Evolutionary conservation across 2,797 vertebrate genomes (phyloP).

Genomic region (Tiaroga cobitis): DNA sequence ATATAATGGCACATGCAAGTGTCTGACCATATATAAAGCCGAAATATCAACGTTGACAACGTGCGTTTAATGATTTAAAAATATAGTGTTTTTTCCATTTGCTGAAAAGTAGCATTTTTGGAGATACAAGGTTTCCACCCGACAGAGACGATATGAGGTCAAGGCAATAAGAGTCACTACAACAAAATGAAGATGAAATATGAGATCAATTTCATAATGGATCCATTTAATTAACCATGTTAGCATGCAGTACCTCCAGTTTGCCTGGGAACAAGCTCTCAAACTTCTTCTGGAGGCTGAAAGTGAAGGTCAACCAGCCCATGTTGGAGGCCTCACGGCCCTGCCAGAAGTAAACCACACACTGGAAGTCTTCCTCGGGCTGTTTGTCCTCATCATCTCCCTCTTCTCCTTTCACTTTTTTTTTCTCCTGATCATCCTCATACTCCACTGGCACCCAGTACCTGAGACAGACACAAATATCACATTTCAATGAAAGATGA

Average conservation of each 20-base stretch:
- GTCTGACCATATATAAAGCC: neutral
- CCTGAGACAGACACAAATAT: slow-evolving; percentile 68
- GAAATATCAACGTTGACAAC: neutral
- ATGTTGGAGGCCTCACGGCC: slow-evolving; percentile 98
- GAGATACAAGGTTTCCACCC: neutral
- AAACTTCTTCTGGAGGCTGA: slow-evolving; percentile 98
- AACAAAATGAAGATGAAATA: neutral
- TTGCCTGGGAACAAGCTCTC: slow-evolving; percentile 96
- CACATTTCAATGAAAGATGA: neutral
- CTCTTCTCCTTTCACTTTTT: slow-evolving; percentile 66
- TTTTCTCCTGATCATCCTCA: slow-evolving; percentile 85
- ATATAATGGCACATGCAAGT: neutral
- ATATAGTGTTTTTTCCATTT: neutral
- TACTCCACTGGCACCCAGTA: slow-evolving; percentile 97
- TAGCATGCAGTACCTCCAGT: slow-evolving; percentile 82
- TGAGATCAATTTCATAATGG: neutral
- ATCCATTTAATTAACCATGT: neutral
- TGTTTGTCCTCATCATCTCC: slow-evolving; percentile 86
- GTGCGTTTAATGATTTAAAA: neutral
- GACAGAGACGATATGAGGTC: neutral
- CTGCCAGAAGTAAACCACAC: slow-evolving; percentile 99
- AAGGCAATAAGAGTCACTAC: neutral
- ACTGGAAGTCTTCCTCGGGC: slow-evolving; percentile 97
- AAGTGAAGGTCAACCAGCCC: slow-evolving; percentile 99
- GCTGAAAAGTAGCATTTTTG: neutral